Evolutionary conservation across 2,797 vertebrate species (phyloP).

Genomic region (Spinus pinus): DNA sequence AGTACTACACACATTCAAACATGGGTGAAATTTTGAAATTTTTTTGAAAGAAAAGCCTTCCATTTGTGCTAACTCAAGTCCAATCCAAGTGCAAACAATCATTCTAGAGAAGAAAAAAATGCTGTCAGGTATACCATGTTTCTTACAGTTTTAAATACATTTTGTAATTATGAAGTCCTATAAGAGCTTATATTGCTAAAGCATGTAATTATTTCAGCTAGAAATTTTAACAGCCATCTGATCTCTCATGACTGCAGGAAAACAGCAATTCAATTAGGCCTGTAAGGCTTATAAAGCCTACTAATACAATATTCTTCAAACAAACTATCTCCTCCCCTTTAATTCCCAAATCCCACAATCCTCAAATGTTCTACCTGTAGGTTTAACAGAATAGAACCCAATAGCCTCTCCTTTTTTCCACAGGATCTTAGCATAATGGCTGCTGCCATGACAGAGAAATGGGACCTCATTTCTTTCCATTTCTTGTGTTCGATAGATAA

Average conservation of each 20-base stretch:
- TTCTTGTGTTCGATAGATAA: constrained; percentile 88
- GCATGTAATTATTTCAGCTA: neutral
- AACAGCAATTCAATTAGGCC: neutral
- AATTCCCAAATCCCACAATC: neutral
- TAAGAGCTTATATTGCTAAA: neutral
- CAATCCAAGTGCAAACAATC: neutral
- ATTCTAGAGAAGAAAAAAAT: neutral
- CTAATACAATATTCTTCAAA: neutral
- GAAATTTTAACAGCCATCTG: neutral
- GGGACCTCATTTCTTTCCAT: constrained; percentile 78
- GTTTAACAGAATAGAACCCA: constrained; percentile 92
- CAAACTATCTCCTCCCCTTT: neutral
- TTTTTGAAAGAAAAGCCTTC: neutral
- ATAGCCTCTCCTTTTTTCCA: constrained; percentile 89
- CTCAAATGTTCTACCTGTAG: constrained; percentile 76
- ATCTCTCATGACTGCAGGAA: neutral
- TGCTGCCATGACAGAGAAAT: constrained; percentile 86
- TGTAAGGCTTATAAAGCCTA: neutral
- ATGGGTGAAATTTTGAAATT: neutral
- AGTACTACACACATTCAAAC: neutral
- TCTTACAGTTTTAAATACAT: neutral
- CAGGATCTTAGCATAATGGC: constrained; percentile 85
- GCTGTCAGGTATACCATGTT: fast-evolving
- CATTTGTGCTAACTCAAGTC: neutral
- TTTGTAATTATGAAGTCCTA: neutral